A percentile compares a stretch with the other conserved stretches of the same genome.
phyloP scores from a whole-genome alignment of 2,797 vertebrate genomes.

The Uromys caudimaculatus region DNA sequence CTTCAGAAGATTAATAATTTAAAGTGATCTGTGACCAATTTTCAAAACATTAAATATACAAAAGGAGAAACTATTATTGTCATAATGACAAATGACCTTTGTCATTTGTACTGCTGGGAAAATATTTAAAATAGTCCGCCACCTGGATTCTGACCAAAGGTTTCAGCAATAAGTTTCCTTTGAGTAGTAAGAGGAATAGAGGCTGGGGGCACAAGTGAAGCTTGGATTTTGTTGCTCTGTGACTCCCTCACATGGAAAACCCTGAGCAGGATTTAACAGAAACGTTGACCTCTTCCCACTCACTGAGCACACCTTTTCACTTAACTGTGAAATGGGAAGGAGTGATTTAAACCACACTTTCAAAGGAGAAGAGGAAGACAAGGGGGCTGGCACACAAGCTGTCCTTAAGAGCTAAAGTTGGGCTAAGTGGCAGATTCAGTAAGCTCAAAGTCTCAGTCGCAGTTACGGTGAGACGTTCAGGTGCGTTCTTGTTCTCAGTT shows the following conservation, averaged over 20 bases:
- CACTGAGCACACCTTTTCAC: too few relatives aligned
- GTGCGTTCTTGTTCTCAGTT: rapidly evolving
- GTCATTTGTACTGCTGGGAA: neutral
- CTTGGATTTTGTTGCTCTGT: neutral
- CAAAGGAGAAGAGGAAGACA: neutral
- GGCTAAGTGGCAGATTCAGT: neutral
- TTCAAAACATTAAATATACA: neutral
- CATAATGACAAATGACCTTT: neutral
- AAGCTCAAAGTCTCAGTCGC: neutral
- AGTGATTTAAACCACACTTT: too few relatives aligned
- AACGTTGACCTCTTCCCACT: neutral
- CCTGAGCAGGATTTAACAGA: too few relatives aligned
- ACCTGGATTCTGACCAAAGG: too few relatives aligned
- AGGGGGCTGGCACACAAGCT: neutral
- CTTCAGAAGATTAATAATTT: neutral
- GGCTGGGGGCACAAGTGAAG: too few relatives aligned
- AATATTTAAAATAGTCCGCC: neutral
- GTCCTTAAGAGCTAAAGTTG: neutral
- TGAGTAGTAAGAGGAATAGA: neutral
- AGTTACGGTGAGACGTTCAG: too few relatives aligned
- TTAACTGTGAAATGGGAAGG: neutral
- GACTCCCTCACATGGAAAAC: neutral
- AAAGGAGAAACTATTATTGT: neutral
- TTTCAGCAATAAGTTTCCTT: neutral
- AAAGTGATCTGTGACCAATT: neutral